A percentile compares a stretch with the other conserved stretches of the same genome.
These are phyloP conservation scores for Pheosia tremula DNA, from an alignment of 2,888 invertebrate species.

Conservation along the genomic window DNA sequence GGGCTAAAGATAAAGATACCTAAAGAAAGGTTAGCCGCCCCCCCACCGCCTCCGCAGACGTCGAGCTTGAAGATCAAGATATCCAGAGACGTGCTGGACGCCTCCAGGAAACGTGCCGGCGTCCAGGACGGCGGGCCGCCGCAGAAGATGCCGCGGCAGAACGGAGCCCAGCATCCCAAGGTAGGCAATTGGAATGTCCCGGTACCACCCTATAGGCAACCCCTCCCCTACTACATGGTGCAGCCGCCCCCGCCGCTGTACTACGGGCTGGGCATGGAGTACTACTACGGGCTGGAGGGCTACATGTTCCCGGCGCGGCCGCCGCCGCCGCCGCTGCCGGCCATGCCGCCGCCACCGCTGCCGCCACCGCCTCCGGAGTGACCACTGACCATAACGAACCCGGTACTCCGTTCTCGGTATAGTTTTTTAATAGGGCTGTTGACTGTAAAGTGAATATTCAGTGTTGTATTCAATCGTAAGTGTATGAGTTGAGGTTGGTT, in stretches of 20 bases:
- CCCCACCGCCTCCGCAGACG: slow-evolving; percentile 69
- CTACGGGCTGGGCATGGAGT: slow-evolving; percentile 72
- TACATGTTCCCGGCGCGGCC: slow-evolving; percentile 64
- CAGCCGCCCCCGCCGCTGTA: slow-evolving; percentile 72
- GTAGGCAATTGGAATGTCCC: slow-evolving; percentile 63
- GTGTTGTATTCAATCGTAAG: too few relatives aligned
- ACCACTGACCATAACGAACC: background rate
- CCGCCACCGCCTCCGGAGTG: slow-evolving; percentile 86
- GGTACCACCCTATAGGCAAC: slow-evolving; percentile 56
- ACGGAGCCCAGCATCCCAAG: slow-evolving; percentile 70
- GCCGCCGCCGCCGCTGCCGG: slow-evolving; percentile 65
- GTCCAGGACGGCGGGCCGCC: slow-evolving; percentile 53
- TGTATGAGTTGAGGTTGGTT: too few relatives aligned
- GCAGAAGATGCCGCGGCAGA: slow-evolving; percentile 67
- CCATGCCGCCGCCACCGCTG: slow-evolving; percentile 84
- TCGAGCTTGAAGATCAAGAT: slow-evolving; percentile 91
- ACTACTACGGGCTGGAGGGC: slow-evolving; percentile 37
- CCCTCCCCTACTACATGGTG: slow-evolving; percentile 70
- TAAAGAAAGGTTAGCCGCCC: slow-evolving; percentile 88
- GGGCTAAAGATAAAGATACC: slow-evolving; percentile 93
- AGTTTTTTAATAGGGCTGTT: too few relatives aligned
- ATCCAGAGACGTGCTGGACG: slow-evolving; percentile 88
- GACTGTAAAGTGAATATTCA: too few relatives aligned
- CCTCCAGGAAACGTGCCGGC: slow-evolving; percentile 65
- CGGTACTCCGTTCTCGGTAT: too few relatives aligned